Evolutionary conservation across 1,140 invertebrate genomes (phyloP), one percentile per base, ranked within the genome.

Genomic region (Gryllus bimaculatus): DNA sequence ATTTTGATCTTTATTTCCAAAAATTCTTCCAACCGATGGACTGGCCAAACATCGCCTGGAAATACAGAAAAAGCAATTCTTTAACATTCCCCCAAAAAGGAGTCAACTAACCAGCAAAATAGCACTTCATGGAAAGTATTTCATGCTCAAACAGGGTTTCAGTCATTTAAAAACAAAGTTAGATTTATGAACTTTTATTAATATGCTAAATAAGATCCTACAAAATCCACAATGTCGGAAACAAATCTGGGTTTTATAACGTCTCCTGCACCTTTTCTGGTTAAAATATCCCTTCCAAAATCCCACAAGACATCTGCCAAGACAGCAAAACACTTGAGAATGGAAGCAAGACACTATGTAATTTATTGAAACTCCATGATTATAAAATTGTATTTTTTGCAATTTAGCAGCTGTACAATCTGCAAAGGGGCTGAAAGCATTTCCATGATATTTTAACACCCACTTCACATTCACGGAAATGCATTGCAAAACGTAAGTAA

Each of bases 241-340:
- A 73, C 73, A 48, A 77, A 66, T 76, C 74, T 26, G 66, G 54
- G 54, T 47, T 66, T 74, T 78, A 66, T 73, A 20, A 74, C 85
- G 90, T 86, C 90, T 88, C 87, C 91, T 89, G 87, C 89, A 90
- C 86, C 89, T 88, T 88, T 92, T 92, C 87, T 90, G 88, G 90
- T 91, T 92, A 88, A 92, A 92, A 90, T 90, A 92, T 86, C 91
- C 91, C 88, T 88, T 92, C 91, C 91, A 92, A 88, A 89, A 90
- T 85, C 91, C 91, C 88, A 92, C 90, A 87, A 91, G 90, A 89
- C 89, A 89, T 88, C 89, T 92, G 86, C 88, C 86, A 87, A 90
- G 85, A 87, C 85, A 87, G 86, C 86, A 85, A 80, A 86, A 85
- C 84, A 83, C 83, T 81, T 85, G 82, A 82, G 82, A 83, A 80